Evolutionary conservation across 1,140 invertebrate species (phyloP).

Genomic region (Cataglyphis hispanica): DNA sequence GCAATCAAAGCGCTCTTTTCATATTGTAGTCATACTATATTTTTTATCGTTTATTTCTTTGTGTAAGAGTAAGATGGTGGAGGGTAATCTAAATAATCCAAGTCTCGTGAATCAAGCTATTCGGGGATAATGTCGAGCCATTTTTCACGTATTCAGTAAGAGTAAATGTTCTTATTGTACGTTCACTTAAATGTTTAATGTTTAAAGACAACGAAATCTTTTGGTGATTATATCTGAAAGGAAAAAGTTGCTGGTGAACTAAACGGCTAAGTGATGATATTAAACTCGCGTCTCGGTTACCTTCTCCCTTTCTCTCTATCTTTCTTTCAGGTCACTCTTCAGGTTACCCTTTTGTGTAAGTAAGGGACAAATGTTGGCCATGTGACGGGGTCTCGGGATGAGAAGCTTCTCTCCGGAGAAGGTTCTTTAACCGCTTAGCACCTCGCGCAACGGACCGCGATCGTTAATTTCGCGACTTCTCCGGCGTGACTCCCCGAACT

Average conservation of each 20-base stretch:
- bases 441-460: constrained; percentile 15
- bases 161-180: constrained; percentile 3
- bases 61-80: not conserved
- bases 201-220: constrained; percentile 41
- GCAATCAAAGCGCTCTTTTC: constrained; percentile 9
- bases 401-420: not conserved
- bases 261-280: constrained; percentile 59
- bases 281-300: constrained; percentile 58
- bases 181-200: not conserved
- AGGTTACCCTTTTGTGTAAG: constrained; percentile 59
- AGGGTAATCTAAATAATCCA: constrained; percentile 13
- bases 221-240: constrained; percentile 7
- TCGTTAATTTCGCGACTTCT: constrained; percentile 62
- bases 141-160: not conserved
- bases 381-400: not conserved
- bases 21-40: not conserved
- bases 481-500: constrained; percentile 46
- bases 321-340: constrained; percentile 25
- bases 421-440: constrained; percentile 60
- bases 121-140: constrained; percentile 13
- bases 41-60: not conserved
- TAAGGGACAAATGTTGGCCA: constrained; percentile 47
- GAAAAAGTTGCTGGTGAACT: not conserved
- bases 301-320: constrained; percentile 5
- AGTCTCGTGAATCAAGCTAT: not conserved